Percentiles rank a stretch among this genome's conserved stretches.
These are phyloP conservation scores for Drymonia ruficornis DNA, from an alignment of 2,888 invertebrate genomes.

Conservation along the genomic window DNA sequence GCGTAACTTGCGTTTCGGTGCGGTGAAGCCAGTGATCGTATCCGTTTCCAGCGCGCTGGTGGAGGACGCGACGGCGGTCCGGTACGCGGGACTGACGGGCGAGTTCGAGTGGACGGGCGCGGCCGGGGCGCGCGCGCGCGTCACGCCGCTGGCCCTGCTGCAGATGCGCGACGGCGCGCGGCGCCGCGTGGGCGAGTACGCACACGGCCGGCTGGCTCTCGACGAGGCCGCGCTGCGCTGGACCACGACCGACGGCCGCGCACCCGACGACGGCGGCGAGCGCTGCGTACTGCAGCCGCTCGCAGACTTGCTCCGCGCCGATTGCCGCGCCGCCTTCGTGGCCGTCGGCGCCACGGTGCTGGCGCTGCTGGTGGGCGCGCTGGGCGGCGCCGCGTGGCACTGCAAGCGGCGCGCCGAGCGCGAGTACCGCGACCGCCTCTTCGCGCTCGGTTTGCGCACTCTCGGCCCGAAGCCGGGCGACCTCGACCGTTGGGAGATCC, in stretches of 20 bases:
- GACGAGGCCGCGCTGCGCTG: slow-evolving; percentile 87
- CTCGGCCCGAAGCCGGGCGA: slow-evolving; percentile 56
- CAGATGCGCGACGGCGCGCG: slow-evolving; percentile 88
- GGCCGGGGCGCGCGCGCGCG: slow-evolving; percentile 21
- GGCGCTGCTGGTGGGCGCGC: slow-evolving; percentile 48
- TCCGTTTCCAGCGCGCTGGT: slow-evolving; percentile 49
- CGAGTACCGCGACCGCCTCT: slow-evolving; percentile 60
- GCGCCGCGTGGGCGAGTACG: slow-evolving; percentile 89
- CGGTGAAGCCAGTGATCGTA: too few species aligned
- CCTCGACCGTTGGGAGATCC: slow-evolving; percentile 95
- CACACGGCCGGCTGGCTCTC: slow-evolving; percentile 90
- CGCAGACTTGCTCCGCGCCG: slow-evolving; percentile 87
- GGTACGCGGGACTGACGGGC: slow-evolving; percentile 64
- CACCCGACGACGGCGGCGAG: slow-evolving; percentile 88
- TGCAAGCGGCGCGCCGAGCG: slow-evolving; percentile 65
- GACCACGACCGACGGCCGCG: slow-evolving; percentile 86
- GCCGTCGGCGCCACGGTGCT: slow-evolving; percentile 50
- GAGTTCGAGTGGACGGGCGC: slow-evolving; percentile 53
- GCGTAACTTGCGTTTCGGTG: too few species aligned
- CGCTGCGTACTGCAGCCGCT: slow-evolving; percentile 88
- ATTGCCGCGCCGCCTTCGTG: slow-evolving; percentile 90
- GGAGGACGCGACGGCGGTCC: slow-evolving; percentile 41
- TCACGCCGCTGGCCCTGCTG: slow-evolving; percentile 66
- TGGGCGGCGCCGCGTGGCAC: slow-evolving; percentile 54
- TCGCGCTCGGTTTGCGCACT: slow-evolving; percentile 62